These are phyloP conservation scores for Tenthredo mesomela DNA, from an alignment of 2,888 invertebrate genomes.

Conservation along the genomic window DNA sequence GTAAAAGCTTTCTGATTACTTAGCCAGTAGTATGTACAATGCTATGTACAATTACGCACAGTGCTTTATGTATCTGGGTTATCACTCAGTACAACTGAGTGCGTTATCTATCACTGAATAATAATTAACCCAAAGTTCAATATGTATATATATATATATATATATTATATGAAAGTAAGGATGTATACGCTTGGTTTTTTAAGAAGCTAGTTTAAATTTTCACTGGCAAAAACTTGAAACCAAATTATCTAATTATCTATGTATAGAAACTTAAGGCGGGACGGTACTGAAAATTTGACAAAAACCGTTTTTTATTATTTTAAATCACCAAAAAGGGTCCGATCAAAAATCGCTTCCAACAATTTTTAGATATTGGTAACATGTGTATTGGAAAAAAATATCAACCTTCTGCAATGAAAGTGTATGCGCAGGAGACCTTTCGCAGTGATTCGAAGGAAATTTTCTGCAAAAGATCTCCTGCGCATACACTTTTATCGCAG, in stretches of 20 bases:
- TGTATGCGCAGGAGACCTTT: too few relatives aligned
- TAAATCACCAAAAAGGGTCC: too few relatives aligned
- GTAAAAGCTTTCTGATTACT: background rate
- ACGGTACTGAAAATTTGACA: too few relatives aligned
- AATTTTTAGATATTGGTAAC: too few relatives aligned
- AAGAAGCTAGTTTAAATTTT: background rate
- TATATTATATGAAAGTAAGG: background rate
- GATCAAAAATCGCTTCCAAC: too few relatives aligned
- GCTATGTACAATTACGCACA: conserved; percentile 9
- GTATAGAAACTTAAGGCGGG: background rate
- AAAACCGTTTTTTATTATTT: too few relatives aligned
- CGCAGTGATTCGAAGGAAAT: too few relatives aligned
- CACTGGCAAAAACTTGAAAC: background rate
- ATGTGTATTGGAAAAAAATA: too few relatives aligned
- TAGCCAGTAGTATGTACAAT: background rate
- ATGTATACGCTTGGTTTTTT: background rate
- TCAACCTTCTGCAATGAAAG: too few relatives aligned
- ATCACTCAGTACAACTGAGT: conserved; percentile 30
- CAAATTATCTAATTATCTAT: background rate
- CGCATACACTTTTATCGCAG: too few relatives aligned
- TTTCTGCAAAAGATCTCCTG: too few relatives aligned
- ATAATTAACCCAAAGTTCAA: conserved; percentile 31
- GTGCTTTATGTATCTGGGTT: conserved; percentile 31
- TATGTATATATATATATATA: background rate
- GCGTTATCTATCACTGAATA: conserved; percentile 26